Percentiles rank a stretch among this genome's conserved stretches.
Conservation (phyloP, 2,888 invertebrate genomes). For the Aquatica leii region DNA sequence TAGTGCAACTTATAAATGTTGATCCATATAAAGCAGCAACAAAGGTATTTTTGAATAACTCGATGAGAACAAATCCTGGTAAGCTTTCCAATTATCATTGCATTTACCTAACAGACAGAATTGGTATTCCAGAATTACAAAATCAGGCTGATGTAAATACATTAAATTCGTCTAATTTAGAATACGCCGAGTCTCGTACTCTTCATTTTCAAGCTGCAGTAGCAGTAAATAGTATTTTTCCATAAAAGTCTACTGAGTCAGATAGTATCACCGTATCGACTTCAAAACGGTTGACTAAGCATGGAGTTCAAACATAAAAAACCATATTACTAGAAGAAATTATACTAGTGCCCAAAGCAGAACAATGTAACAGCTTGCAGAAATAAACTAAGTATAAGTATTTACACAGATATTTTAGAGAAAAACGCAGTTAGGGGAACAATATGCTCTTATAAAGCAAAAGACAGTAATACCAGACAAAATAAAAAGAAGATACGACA, state of each 20-base stretch:
- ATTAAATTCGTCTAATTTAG: too few relatives aligned
- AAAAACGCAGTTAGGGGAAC: too few relatives aligned
- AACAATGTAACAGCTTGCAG: too few relatives aligned
- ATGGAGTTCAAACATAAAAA: not conserved
- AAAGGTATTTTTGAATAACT: slow-evolving; percentile 8
- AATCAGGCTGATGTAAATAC: not conserved
- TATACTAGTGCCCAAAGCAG: too few relatives aligned
- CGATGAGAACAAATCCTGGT: slow-evolving; percentile 1
- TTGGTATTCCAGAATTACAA: not conserved
- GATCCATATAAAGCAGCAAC: slow-evolving; percentile 13
- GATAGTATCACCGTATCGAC: not conserved
- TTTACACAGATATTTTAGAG: too few relatives aligned
- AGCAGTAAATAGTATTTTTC: not conserved
- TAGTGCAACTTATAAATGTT: too few relatives aligned
- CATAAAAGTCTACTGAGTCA: too few relatives aligned
- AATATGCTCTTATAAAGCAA: too few relatives aligned
- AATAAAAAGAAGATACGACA: too few relatives aligned
- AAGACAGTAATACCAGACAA: too few relatives aligned
- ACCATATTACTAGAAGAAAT: too few relatives aligned
- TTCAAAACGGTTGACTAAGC: slow-evolving; percentile 5
- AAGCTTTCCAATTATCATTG: not conserved
- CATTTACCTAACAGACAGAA: not conserved
- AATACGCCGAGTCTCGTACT: not conserved
- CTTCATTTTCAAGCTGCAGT: not conserved
- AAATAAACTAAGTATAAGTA: too few relatives aligned